Evolutionary conservation across 2,797 vertebrate genomes (phyloP), one percentile per base, ranked within the genome.

Genomic region (Graptemys geographica): DNA sequence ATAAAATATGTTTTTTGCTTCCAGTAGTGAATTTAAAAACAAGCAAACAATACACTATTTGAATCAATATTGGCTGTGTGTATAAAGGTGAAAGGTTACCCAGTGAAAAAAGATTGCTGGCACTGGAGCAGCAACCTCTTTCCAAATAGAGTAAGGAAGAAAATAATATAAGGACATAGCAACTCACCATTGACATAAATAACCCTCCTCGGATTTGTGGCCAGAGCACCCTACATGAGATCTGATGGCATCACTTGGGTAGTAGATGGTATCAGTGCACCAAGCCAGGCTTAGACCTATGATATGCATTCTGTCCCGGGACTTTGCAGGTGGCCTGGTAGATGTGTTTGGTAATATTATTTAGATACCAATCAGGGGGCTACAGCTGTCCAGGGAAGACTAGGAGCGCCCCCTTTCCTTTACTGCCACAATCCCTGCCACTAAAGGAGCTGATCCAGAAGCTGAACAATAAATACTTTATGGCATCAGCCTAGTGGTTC

Each of bases 201-300:
- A 53, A 53, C 19, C 53, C 53, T 21, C 53, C 53, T 53, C 19
- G 21, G 53, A 53, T 53, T 53, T 53, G 19, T 53, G 19, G 53
- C 18, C 56, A 10, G 41, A 4, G n/a, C 13, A 2, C 7, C 11
- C 4, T 12, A 4, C 12, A 11, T 5, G 62, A 28, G 25, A 11
- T 53, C 31, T 41, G 33, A 10, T 0, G 12, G 23, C 18, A 18
- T 33, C 69, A 5, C 44, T 0, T 3, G 7, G 12, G 31, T 25
- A 11, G 2, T 21, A 33, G 3, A 53, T 12, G 55, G 28, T 2
- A 2, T 1, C 85, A 6, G 1, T 3, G 41, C 49, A 3, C 49
- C 57, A 8, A 3, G 3, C 8, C 28, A 15, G 25, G 28, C 15
- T 1, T 0, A 2, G 0, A 5, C 28, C n/a, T 27, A 25, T 56